Percentiles rank a stretch among this genome's conserved stretches.
Evolutionary conservation across 1,140 invertebrate species (phyloP).

Genomic region (Cherax quadricarinatus): DNA sequence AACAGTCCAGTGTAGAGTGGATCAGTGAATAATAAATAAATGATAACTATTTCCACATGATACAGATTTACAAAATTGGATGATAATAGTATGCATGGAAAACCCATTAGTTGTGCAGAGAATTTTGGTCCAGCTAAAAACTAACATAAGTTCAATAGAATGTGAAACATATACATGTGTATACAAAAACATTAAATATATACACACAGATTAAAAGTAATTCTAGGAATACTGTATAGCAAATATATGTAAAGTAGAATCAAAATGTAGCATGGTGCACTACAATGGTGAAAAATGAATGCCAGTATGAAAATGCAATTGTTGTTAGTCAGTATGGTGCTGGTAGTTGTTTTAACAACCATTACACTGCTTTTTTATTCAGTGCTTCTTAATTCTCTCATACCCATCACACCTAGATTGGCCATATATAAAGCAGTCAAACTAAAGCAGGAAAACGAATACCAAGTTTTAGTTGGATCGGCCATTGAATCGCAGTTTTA

Average conservation of each 20-base stretch:
- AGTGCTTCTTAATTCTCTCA: neutral
- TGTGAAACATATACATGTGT: no score
- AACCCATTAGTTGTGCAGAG: no score
- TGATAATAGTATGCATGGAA: no score
- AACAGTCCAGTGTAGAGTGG: neutral
- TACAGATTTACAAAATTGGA: no score
- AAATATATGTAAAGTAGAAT: no score
- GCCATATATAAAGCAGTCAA: neutral
- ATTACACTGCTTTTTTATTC: conserved; percentile 14
- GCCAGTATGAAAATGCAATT: neutral
- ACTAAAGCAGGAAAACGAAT: conserved; percentile 6
- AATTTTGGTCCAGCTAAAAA: no score
- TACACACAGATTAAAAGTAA: no score
- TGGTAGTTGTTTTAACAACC: conserved; percentile 2
- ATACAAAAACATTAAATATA: no score
- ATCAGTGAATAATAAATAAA: neutral
- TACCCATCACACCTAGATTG: neutral
- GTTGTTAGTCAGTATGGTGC: conserved; percentile 4
- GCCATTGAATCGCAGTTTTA: conserved; percentile 48
- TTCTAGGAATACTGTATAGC: no score
- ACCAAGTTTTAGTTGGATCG: conserved; percentile 25
- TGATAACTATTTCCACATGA: no score
- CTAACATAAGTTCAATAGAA: no score
- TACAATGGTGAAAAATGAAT: neutral
- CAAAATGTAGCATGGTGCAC: no score